Evolutionary conservation across 2,113 vertebrate species (phyloP), one percentile per base, ranked within the genome.

Genomic region (Chaenocephalus aceratus): DNA sequence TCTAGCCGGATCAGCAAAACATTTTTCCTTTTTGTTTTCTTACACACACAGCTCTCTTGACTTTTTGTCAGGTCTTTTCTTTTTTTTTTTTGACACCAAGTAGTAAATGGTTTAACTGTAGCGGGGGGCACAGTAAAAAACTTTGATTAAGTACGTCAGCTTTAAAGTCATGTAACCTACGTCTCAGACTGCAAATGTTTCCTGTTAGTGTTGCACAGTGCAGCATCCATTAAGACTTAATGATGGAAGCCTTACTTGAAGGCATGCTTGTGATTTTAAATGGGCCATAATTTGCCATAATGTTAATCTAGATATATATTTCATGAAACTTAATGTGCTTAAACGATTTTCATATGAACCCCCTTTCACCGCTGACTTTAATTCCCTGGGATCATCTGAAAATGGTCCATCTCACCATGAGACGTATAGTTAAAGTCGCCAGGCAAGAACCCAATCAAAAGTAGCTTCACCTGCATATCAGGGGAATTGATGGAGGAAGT

Each of bases 201-300:
- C 26, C 79, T 85, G 61, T 56, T 70, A 18, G 57, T 67, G 26
- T 79, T 78, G 26, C n/a, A 56, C 66, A 56, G 49, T 23, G 34
- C 68, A 63, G 30, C 58, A 30, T 75, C 70, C 56, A 83, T 89
- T 80, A 81, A 67, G 74, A 77, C 70, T 74, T 75, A 77, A 77
- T 83, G 72, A 85, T 34, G 48, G 73, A 67, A 74, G 49, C 53
- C 74, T 54, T 65, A 79, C 80, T 80, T 69, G 26, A 78, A 81
- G 72, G 65, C 63, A 80, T 53, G 77, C 76, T 72, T 75, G 70
- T 76, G 71, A 83, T 79, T 88, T 85, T 34, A 80, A 86, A 78
- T 75, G 59, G 9, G 45, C 56, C 52, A 51, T 87, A 52, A 83
- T 83, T 77, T 87, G 49, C 67, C 51, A 60, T 83, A 83, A 85